These are phyloP conservation scores for Masticophis lateralis DNA, from an alignment of 2,797 vertebrate genomes.

Conservation along the genomic window DNA sequence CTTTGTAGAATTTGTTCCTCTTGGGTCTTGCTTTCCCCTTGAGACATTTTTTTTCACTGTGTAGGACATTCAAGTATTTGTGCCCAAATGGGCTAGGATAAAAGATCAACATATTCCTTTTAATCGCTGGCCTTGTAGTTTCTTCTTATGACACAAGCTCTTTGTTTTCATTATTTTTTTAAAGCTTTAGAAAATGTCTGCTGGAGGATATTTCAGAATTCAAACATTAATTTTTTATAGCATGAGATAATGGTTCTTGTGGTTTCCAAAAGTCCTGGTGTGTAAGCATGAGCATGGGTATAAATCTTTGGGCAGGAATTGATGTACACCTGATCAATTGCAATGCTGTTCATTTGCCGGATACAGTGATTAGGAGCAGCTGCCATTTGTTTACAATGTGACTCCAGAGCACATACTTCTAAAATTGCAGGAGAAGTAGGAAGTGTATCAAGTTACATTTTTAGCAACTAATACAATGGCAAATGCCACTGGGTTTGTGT, in stretches of 20 bases:
- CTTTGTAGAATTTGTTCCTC: conserved; percentile 26
- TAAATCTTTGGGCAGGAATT: neutral
- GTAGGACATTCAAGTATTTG: conserved; percentile 26
- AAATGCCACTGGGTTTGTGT: neutral
- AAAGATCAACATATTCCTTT: conserved; percentile 21
- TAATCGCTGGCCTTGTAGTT: conserved; percentile 15
- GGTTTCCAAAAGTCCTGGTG: neutral
- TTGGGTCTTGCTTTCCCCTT: conserved; percentile 6
- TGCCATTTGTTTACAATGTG: neutral
- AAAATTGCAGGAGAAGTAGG: neutral
- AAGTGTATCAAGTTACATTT: neutral
- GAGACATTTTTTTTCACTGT: conserved; percentile 39
- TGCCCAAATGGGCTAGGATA: conserved; percentile 34
- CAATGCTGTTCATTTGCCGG: neutral
- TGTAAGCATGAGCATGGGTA: neutral
- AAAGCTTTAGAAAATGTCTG: conserved; percentile 40
- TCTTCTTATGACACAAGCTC: neutral
- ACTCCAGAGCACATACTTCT: neutral
- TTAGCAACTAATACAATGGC: neutral
- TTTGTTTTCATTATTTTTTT: conserved; percentile 28
- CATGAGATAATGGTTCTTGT: neutral
- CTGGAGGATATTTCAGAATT: conserved; percentile 36
- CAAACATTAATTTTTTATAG: neutral
- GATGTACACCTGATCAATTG: neutral
- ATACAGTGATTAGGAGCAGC: neutral